Evolutionary conservation across 2,113 vertebrate genomes (phyloP).

Genomic region (Arizona elegans): DNA sequence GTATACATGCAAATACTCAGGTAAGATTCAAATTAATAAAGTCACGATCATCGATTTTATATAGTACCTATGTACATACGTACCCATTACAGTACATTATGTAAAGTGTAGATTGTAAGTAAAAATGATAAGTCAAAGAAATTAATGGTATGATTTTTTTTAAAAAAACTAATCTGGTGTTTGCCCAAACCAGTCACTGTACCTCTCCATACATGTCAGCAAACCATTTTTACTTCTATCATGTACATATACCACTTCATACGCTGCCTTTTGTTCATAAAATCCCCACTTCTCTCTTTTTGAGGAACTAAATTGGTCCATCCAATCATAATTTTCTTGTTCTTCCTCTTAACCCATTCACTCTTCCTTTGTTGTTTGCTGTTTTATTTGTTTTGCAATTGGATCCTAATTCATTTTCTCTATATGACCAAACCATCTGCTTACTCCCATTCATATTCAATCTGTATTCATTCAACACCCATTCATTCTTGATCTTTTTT

Average conservation of each 20-base stretch:
- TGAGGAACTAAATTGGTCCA: neutral
- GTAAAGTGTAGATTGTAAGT: neutral
- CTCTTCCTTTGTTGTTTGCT: neutral
- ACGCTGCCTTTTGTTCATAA: neutral
- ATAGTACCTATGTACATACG: neutral
- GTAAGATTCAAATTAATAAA: neutral
- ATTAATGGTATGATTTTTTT: neutral
- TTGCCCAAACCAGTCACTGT: neutral
- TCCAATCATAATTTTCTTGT: neutral
- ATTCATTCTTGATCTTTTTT: neutral
- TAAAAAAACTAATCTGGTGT: neutral
- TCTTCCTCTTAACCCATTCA: neutral
- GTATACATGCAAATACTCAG: neutral
- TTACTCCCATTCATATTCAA: neutral
- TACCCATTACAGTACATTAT: neutral
- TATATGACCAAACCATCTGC: neutral
- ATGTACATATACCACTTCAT: neutral
- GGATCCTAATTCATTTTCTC: neutral
- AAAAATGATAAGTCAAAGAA: neutral
- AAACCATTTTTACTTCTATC: neutral
- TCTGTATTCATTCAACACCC: neutral
- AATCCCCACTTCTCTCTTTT: neutral
- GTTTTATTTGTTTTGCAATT: neutral
- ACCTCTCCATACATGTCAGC: neutral
- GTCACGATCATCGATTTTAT: neutral